Conservation (phyloP, 2,113 vertebrate species). For the Aix galericulata region DNA sequence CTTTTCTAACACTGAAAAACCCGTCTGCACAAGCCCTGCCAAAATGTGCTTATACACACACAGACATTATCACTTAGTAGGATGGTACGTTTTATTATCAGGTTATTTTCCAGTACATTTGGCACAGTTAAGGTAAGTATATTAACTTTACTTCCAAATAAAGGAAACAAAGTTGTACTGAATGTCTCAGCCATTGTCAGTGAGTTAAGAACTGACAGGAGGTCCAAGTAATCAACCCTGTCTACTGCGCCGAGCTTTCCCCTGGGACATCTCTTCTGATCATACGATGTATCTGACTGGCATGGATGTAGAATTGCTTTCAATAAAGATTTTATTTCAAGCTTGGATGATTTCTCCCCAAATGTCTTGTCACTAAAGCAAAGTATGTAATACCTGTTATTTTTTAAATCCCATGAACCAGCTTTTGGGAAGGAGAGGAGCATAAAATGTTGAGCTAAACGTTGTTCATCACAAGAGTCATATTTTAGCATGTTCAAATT, state of each 20-base stretch:
- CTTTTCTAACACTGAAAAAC: constrained; percentile 59
- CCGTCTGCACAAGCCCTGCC: constrained; percentile 24
- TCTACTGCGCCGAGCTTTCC: constrained; percentile 64
- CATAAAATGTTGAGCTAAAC: constrained; percentile 60
- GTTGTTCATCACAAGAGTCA: constrained; percentile 41
- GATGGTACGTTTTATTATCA: constrained; percentile 73
- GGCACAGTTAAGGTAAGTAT: constrained; percentile 81
- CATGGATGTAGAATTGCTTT: constrained; percentile 81
- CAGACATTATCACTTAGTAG: constrained; percentile 68
- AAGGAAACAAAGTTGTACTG: constrained; percentile 76
- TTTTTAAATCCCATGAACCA: constrained; percentile 61
- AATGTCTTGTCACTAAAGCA: constrained; percentile 77
- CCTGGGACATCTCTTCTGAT: constrained; percentile 73
- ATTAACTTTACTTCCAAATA: constrained; percentile 80
- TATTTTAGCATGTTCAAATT: constrained; percentile 54
- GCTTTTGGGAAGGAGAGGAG: constrained; percentile 40
- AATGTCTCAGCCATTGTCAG: constrained; percentile 72
- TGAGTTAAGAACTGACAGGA: constrained; percentile 80
- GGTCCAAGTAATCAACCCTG: constrained; percentile 78
- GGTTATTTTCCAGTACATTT: constrained; percentile 85
- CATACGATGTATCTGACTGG: constrained; percentile 74
- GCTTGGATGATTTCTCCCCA: constrained; percentile 79
- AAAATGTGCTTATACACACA: constrained; percentile 62
- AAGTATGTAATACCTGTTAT: constrained; percentile 75
- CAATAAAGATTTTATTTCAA: constrained; percentile 84